These are phyloP conservation scores for Cyclophora albipunctata DNA, from an alignment of 2,888 invertebrate species.

Conservation along the genomic window DNA sequence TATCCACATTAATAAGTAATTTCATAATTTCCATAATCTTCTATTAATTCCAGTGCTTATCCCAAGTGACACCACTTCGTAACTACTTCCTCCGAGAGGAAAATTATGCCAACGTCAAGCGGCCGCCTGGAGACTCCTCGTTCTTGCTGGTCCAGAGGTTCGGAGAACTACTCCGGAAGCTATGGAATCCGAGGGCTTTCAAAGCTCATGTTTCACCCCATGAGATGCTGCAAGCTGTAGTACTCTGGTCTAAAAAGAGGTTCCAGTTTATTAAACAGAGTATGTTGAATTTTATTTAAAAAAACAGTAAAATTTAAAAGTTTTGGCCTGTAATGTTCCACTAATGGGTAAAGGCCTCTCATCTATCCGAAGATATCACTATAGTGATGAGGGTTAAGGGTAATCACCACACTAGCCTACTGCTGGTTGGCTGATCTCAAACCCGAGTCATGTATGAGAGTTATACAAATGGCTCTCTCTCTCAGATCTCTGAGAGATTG, in stretches of 20 bases:
- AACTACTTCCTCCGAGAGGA: constrained; percentile 96
- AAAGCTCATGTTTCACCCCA: constrained; percentile 99
- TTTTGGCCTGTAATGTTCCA: no score
- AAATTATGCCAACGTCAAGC: constrained; percentile 90
- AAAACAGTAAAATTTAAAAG: no score
- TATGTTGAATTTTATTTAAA: constrained; percentile 36
- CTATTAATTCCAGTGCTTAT: constrained; percentile 81
- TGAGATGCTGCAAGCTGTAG: constrained; percentile 99
- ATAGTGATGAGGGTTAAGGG: no score
- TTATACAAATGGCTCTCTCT: no score
- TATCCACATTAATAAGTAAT: no score
- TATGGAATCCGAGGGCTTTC: constrained; percentile 99
- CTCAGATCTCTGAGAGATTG: no score
- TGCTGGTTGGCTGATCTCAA: no score
- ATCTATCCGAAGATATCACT: no score
- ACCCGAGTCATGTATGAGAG: no score
- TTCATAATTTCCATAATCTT: not conserved
- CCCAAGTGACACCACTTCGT: constrained; percentile 94
- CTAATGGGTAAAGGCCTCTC: no score
- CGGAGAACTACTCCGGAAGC: constrained; percentile 95
- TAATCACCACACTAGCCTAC: no score
- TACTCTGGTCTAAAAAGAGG: constrained; percentile 95
- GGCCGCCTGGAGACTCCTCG: constrained; percentile 96
- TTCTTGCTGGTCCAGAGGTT: constrained; percentile 93
- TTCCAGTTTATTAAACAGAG: constrained; percentile 99